Base-by-base conservation (phyloP, 2,797 vertebrate genomes). In the Brachyrhaphis roseni region DNA sequence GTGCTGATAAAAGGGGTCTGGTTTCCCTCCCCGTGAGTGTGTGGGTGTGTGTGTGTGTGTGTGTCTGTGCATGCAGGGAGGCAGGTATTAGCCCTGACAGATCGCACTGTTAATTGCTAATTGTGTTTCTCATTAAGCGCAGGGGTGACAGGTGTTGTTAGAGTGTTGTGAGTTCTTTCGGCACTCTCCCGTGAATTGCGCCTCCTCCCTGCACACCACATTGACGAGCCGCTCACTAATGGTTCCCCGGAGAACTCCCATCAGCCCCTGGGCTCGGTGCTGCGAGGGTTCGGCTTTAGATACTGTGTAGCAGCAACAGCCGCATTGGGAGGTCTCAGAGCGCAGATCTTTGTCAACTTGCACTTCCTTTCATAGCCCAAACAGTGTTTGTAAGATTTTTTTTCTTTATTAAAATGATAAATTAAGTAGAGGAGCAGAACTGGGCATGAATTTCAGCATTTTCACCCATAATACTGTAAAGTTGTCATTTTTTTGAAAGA, bases 111-210 rank as follows among this genome's bases (percentile, higher is more conserved):
- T 96, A 96, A 96, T 96, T 96, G 95, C 95, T 96, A 96, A 96
- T 96, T 96, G 95, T 96, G 95, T 96, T 95, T 95, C 95, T 96
- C 96, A 96, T 96, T 96, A 96, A 93, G 94, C 87, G 89, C 87
- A 77, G 94, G 93, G 95, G 96, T 96, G 96, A 96, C 96, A 96
- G 96, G 96, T 96, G 96, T 95, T 96, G 96, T 95, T 94, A 95
- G 95, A 94, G 93, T 95, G 95, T 95, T 95, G 94, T 94, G 93
- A 95, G 93, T 94, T 95, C 89, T 92, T 92, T 86, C 83, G 41
- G 86, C 86, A 31, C 89, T 94, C 95, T 95, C 96, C 88, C 88
- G 79, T 94, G 95, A 95, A 94, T 95, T 93, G 90, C 55, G 78
- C 87, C 72, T 23, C 75, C 89, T 94, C 94, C 95, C 94, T 66